Evolutionary conservation across 2,797 vertebrate species (phyloP).

Genomic region (Borostomias antarcticus): DNA sequence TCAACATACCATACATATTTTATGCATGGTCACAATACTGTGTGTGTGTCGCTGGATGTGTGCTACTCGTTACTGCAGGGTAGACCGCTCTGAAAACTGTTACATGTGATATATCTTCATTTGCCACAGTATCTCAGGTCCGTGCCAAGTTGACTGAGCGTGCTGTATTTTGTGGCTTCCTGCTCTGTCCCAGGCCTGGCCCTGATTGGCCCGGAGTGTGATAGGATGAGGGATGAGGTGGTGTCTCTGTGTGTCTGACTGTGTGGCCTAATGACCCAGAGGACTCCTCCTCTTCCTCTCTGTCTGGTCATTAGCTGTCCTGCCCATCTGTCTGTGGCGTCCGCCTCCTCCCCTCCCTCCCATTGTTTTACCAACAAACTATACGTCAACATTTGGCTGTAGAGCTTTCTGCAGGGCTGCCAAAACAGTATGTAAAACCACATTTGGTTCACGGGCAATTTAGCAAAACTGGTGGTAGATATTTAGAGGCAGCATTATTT

Average conservation of each 20-base stretch:
- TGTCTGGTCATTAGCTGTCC: slow-evolving; percentile 1
- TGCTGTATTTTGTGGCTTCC: slow-evolving; percentile 41
- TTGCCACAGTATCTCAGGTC: slow-evolving; percentile 59
- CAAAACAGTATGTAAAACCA: slow-evolving; percentile 43
- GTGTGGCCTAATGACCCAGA: slow-evolving; percentile 67
- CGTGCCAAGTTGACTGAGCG: slow-evolving; percentile 63
- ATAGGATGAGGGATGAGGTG: slow-evolving; percentile 66
- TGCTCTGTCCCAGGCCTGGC: slow-evolving; percentile 21
- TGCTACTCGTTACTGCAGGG: too few species aligned
- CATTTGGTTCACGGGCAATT: slow-evolving; percentile 43
- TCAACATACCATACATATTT: too few species aligned
- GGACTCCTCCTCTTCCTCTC: slow-evolving; percentile 24
- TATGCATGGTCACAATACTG: too few species aligned
- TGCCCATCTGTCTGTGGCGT: background rate
- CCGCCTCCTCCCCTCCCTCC: background rate
- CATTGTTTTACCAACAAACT: slow-evolving; percentile 28
- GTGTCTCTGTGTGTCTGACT: slow-evolving; percentile 62
- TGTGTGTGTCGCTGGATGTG: too few species aligned
- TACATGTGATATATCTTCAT: slow-evolving; percentile 69
- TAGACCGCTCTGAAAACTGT: background rate
- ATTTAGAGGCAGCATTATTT: slow-evolving; percentile 59
- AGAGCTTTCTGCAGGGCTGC: slow-evolving; percentile 22
- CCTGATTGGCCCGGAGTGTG: slow-evolving; percentile 43
- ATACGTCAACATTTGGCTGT: slow-evolving; percentile 28
- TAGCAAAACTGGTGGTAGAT: slow-evolving; percentile 41